Conservation (phyloP, 2,888 invertebrate species). For the Patella pellucida region DNA sequence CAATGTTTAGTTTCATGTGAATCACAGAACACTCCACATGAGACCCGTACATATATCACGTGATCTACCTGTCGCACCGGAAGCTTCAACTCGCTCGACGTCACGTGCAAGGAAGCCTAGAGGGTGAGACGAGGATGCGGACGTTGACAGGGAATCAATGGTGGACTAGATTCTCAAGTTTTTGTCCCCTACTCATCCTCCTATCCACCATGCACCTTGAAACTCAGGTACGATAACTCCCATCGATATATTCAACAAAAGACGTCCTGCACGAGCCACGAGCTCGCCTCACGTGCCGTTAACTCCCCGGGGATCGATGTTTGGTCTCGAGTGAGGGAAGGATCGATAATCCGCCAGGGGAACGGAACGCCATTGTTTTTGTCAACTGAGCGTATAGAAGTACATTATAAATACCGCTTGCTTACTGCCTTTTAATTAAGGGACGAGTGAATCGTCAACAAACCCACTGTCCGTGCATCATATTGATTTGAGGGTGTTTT, state of each 20-base stretch:
- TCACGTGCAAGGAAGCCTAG: constrained; percentile 15
- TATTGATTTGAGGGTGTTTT: background rate
- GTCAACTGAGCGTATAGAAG: background rate
- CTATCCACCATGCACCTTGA: background rate
- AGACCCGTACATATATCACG: constrained; percentile 2
- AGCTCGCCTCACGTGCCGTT: constrained; percentile 3
- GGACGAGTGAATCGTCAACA: constrained; percentile 1
- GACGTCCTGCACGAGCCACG: background rate
- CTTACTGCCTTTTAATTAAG: constrained; percentile 9
- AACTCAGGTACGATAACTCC: background rate
- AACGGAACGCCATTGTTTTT: background rate
- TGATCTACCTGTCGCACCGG: constrained; percentile 10
- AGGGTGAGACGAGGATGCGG: no score
- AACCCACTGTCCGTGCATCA: background rate
- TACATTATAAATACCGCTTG: background rate
- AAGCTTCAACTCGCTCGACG: background rate
- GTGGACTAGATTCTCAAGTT: background rate
- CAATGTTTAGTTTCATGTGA: no score
- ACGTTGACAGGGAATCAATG: constrained; percentile 4
- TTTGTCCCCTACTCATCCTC: background rate
- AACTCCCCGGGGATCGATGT: background rate
- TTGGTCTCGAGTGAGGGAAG: constrained; percentile 2
- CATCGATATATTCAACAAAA: background rate
- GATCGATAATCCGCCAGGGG: background rate
- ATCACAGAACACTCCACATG: background rate